Percentiles rank a stretch among this genome's conserved stretches.
phyloP scores from a whole-genome alignment of 2,888 invertebrate species.

The Caenorhabditis sp. region DNA sequence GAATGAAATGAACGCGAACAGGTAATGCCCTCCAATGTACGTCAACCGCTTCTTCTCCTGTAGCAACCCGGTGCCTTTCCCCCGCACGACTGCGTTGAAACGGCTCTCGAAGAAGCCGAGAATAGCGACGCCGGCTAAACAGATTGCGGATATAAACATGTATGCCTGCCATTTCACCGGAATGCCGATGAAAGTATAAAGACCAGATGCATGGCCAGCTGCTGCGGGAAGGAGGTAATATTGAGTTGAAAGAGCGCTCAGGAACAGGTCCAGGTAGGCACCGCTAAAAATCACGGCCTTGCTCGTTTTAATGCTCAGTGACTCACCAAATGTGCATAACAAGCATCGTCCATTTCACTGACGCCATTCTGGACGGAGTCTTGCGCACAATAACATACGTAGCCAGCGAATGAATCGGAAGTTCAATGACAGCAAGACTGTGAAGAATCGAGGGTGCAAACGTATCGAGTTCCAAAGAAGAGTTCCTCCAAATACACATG shows the following conservation, averaged over 20 bases:
- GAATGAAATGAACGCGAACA: constrained; percentile 17
- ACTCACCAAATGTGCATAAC: constrained; percentile 28
- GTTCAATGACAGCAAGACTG: constrained; percentile 6
- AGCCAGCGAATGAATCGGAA: constrained; percentile 14
- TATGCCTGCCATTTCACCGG: constrained; percentile 25
- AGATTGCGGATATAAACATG: constrained; percentile 25
- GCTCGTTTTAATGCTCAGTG: no score
- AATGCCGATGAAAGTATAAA: constrained; percentile 4
- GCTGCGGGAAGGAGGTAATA: constrained; percentile 19
- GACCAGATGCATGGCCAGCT: constrained; percentile 19
- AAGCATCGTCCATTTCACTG: constrained; percentile 40
- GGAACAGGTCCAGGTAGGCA: constrained; percentile 38
- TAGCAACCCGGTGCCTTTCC: background rate
- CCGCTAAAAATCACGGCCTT: no score
- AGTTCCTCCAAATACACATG: constrained; percentile 36
- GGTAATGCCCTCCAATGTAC: constrained; percentile 18
- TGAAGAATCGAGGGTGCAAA: constrained; percentile 40
- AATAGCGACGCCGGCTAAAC: constrained; percentile 14
- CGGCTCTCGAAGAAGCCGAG: constrained; percentile 29
- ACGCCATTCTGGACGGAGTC: constrained; percentile 23
- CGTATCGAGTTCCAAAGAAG: constrained; percentile 12
- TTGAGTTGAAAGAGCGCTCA: constrained; percentile 36
- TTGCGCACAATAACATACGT: constrained; percentile 18
- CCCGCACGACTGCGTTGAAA: constrained; percentile 5
- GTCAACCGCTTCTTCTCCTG: background rate